Evolutionary conservation across 2,113 vertebrate species (phyloP), one percentile per base, ranked within the genome.

Genomic region (Aldabrachelys gigantea): DNA sequence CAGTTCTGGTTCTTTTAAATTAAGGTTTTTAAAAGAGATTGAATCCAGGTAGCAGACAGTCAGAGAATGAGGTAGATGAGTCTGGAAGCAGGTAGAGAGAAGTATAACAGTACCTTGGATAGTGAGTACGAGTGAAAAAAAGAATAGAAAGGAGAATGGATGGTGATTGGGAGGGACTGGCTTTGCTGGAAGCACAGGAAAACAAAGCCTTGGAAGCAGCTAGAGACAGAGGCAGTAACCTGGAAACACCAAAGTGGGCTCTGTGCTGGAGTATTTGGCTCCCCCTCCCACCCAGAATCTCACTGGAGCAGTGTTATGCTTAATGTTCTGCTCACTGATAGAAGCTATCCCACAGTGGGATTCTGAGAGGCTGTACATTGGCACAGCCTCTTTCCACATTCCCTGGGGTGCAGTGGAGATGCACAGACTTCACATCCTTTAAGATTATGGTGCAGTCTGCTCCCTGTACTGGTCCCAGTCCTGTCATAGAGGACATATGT

Each of bases 31-130:
- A 91, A 90, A 27, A 92, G 27, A 76, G 35, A 85, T 5, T 31
- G 59, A 93, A 84, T 4, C 3, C 47, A 95, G 47, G 79, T n/a
- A 92, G 44, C 79, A 93, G 53, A 54, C 21, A 84, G 31, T 59
- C 92, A 95, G 79, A 91, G 54, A 91, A 95, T n/a, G 62, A 6
- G 92, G 59, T 38, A 89, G 69, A 92, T 56, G 85, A 27, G 56
- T 41, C 76, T 89, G 31, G 27, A 41, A 41, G 54, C 38, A 59
- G 25, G 53, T 41, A 57, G n/a, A 29, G n/a, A 57, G 11, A 82
- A 56, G n/a, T 41, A 5, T 12, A 78, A 14, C 75, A 47, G 24
- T 78, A 10, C 8, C 81, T 65, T 84, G 76, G 81, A 47, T 29
- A 78, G 38, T 72, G n/a, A 78, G 41, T 12, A 10, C 2, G 84